Base-by-base conservation (phyloP, 2,888 invertebrate genomes). In the Acanthosepion pharaonis region DNA sequence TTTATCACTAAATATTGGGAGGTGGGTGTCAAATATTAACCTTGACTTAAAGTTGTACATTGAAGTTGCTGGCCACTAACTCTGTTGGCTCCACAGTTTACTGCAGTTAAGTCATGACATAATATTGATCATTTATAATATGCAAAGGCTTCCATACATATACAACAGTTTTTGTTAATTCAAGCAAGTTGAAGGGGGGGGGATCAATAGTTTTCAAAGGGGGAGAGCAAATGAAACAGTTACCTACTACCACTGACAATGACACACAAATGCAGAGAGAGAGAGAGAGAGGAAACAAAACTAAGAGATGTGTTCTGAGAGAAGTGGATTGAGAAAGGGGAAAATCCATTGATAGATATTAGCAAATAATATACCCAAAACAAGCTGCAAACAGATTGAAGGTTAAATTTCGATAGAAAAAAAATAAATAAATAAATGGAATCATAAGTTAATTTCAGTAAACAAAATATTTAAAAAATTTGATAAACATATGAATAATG, bases 11-110 rank as follows among this genome's bases (percentile, higher is more conserved):
- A 78, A 78, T 78, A 78, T 78, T 33, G n/a, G n/a, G 78, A 78
- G 11, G 78, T 78, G 78, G 59, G 59, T 78, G n/a, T 2, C 15
- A n/a, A n/a, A 78, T 15, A n/a, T n/a, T 78, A 78, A 78, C 78
- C 78, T 78, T 78, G n/a, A 78, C 78, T 78, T 78, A 78, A 78
- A n/a, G 78, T n/a, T 78, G n/a, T 78, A 78, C 78, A 78, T 33
- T 78, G n/a, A 78, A 78, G 33, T 33, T 11, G 78, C 8, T 78
- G n/a, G 78, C 78, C n/a, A n/a, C n/a, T 78, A 33, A 78, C n/a
- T 33, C n/a, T n/a, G 78, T 23, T 33, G 78, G 78, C 23, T 78
- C 78, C 18, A 78, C n/a, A 78, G 78, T n/a, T 33, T 78, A n/a
- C n/a, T 78, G 78, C 78, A 33, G 78, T 78, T n/a, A 78, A 78